Conservation (phyloP, 1,140 invertebrate genomes). For the Onthophagus taurus region DNA sequence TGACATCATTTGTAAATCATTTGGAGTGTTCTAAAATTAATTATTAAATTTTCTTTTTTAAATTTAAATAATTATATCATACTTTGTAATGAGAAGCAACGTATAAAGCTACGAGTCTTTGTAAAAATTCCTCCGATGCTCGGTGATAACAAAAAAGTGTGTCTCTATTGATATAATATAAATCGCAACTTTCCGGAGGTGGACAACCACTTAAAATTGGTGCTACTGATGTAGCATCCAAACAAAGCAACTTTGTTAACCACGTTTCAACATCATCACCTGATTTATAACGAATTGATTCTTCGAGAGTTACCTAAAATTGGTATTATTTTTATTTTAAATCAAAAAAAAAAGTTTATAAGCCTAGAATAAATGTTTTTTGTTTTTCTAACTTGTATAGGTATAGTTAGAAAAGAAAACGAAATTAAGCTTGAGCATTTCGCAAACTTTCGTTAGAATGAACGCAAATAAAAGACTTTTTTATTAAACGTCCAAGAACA, state of each 20-base stretch:
- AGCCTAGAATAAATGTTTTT: too few species aligned
- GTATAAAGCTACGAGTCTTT: constrained; percentile 84
- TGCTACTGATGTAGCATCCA: constrained; percentile 67
- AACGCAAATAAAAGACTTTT: too few species aligned
- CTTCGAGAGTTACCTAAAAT: constrained; percentile 69
- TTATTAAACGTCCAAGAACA: too few species aligned
- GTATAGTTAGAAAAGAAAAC: too few species aligned
- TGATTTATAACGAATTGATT: constrained; percentile 89
- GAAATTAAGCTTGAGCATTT: too few species aligned
- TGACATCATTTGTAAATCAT: constrained; percentile 97
- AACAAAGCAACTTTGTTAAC: constrained; percentile 85
- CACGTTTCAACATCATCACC: constrained; percentile 87
- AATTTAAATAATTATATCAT: constrained; percentile 17
- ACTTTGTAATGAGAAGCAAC: constrained; percentile 97
- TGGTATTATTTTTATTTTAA: too few species aligned
- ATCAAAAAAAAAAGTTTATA: too few species aligned
- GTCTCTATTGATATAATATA: constrained; percentile 89
- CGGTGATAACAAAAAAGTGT: constrained; percentile 96
- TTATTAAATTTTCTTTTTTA: constrained; percentile 13
- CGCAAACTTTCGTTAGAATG: too few species aligned
- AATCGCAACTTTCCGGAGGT: constrained; percentile 76
- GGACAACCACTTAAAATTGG: constrained; percentile 69
- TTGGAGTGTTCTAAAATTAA: constrained; percentile 78
- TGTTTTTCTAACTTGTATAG: too few species aligned
- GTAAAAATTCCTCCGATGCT: constrained; percentile 90